Percentiles rank a stretch among this genome's conserved stretches.
Conservation (phyloP, 2,888 invertebrate species). For the Theristus sp. region DNA sequence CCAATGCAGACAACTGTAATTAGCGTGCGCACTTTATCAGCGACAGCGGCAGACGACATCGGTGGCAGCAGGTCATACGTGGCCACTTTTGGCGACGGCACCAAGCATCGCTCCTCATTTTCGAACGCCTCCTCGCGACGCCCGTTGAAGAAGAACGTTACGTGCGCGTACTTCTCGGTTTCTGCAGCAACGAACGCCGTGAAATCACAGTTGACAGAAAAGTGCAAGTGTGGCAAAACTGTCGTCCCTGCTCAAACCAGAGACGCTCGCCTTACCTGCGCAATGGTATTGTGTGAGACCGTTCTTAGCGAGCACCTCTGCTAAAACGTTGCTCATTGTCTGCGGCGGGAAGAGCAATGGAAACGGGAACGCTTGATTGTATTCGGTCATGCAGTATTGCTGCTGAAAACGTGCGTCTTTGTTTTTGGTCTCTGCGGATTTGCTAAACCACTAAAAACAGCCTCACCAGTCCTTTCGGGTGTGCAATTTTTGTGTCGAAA, state of each 20-base stretch:
- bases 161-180: constrained; percentile 36
- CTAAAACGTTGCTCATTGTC: constrained; percentile 33
- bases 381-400: constrained; percentile 33
- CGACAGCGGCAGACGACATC: constrained; percentile 32
- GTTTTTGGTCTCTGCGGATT: no score
- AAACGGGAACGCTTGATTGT: constrained; percentile 34
- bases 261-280: constrained; percentile 30
- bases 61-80: constrained; percentile 34
- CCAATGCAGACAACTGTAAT: no score
- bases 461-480: constrained; percentile 19
- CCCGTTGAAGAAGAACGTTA: constrained; percentile 38
- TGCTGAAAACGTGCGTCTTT: constrained; percentile 8
- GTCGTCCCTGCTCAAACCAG: no score
- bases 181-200: constrained; percentile 16
- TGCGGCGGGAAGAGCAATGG: constrained; percentile 32
- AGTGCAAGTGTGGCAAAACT: no score
- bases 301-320: constrained; percentile 31
- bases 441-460: no score
- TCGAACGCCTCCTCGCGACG: constrained; percentile 32
- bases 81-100: constrained; percentile 35
- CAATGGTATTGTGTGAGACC: constrained; percentile 32
- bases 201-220: not conserved
- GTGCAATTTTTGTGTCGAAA: constrained; percentile 20
- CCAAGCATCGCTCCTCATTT: constrained; percentile 31
- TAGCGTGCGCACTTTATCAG: constrained; percentile 27